These are phyloP conservation scores for Pseudachorutes palmiensis DNA, from an alignment of 1,140 invertebrate species.

Conservation along the genomic window DNA sequence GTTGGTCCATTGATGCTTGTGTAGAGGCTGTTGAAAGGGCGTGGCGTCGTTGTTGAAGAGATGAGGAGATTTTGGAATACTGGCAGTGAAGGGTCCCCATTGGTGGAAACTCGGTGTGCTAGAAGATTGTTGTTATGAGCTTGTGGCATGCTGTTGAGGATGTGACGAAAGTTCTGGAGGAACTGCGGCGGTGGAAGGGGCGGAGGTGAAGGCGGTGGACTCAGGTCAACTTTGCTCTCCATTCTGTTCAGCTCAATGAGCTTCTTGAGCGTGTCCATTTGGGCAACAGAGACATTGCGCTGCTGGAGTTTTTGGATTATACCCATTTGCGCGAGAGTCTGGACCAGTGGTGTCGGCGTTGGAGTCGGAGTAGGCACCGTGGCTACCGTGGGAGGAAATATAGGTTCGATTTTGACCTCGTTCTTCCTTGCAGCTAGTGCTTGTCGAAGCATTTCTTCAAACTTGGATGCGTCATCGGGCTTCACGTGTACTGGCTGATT, in stretches of 20 bases:
- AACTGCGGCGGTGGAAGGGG: not conserved
- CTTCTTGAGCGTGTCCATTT: conserved; percentile 34
- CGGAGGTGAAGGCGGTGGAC: not conserved
- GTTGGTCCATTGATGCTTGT: conserved; percentile 22
- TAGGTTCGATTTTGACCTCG: conserved; percentile 5
- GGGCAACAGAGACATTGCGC: conserved; percentile 24
- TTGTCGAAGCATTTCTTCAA: conserved; percentile 8
- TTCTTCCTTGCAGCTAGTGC: not conserved
- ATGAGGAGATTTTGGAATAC: not conserved
- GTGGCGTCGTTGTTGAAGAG: not conserved
- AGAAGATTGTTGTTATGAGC: not conserved
- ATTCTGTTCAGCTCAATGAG: conserved; percentile 32
- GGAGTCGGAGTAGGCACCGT: conserved; percentile 1
- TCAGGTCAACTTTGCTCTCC: conserved; percentile 22
- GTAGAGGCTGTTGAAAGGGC: conserved; percentile 6
- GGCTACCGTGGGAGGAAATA: conserved; percentile 1
- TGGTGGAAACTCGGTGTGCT: not conserved
- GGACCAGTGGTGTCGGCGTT: not conserved
- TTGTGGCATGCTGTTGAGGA: not conserved
- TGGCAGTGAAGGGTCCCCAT: not conserved
- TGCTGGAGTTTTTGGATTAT: conserved; percentile 12
- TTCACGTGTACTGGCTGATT: not conserved
- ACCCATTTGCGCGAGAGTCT: conserved; percentile 13
- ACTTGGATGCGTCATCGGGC: not conserved
- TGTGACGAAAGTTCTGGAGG: not conserved